Conservation (phyloP, 2,888 invertebrate genomes). For the Oscheius sp. region DNA sequence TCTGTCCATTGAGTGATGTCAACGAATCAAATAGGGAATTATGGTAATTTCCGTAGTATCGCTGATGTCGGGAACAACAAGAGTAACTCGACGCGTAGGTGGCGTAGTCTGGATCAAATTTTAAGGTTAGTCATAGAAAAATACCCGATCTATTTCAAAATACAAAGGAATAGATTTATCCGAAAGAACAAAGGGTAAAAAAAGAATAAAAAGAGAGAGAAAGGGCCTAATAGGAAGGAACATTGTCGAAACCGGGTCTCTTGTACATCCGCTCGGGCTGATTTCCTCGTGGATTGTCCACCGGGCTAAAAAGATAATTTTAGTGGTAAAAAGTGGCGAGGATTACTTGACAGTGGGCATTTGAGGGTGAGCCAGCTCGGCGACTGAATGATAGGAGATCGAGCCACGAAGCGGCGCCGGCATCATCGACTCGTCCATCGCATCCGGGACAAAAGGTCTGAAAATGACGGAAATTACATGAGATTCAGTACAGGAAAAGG, state of each 20-base stretch:
- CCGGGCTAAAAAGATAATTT: slow-evolving; percentile 45
- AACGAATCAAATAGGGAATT: slow-evolving; percentile 4
- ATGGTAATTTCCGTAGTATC: not conserved
- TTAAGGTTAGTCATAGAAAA: not conserved
- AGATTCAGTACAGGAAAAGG: slow-evolving; percentile 16
- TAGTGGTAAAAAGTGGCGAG: not conserved
- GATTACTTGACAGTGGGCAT: slow-evolving; percentile 51
- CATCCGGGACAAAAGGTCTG: slow-evolving; percentile 72
- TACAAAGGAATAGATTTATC: not conserved
- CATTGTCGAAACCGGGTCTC: slow-evolving; percentile 72
- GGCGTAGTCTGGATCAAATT: not conserved
- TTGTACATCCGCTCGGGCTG: slow-evolving; percentile 69
- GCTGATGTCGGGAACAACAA: not conserved
- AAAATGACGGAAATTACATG: slow-evolving; percentile 20
- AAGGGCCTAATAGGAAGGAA: slow-evolving; percentile 65
- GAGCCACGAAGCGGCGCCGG: slow-evolving; percentile 58
- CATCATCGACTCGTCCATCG: slow-evolving; percentile 65
- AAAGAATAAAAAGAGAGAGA: not conserved
- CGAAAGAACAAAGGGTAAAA: too few species aligned
- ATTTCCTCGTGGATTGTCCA: slow-evolving; percentile 62
- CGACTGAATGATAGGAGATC: slow-evolving; percentile 56
- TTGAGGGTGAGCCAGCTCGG: slow-evolving; percentile 62
- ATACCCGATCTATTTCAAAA: not conserved
- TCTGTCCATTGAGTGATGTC: not conserved
- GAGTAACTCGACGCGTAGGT: too few species aligned